phyloP scores from a whole-genome alignment of 2,113 vertebrate genomes.

The Hyla sarda region DNA sequence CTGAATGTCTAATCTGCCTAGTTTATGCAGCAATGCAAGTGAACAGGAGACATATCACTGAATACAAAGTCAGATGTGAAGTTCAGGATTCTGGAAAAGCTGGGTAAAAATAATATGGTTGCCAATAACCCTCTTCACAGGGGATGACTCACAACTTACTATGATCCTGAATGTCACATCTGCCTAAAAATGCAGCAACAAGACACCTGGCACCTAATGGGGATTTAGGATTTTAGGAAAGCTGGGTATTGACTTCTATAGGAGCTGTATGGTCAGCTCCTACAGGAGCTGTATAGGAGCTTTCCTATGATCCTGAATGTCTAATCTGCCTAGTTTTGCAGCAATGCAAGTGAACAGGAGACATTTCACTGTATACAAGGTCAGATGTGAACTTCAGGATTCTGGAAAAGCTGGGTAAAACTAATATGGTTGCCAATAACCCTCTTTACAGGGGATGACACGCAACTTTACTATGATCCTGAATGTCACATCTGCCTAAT shows the following conservation, averaged over 20 bases:
- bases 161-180: not conserved
- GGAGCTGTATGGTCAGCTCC: no score
- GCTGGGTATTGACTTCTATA: no score
- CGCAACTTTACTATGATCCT: no score
- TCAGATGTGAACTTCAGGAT: not conserved
- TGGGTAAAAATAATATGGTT: not conserved
- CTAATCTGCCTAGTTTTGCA: not conserved
- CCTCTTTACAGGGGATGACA: no score
- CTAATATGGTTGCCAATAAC: no score
- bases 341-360: not conserved
- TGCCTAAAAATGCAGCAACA: not conserved
- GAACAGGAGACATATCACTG: not conserved
- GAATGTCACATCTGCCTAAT: no score
- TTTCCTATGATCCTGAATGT: no score
- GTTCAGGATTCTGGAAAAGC: not conserved
- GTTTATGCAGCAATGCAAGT: not conserved
- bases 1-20: not conserved
- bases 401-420: not conserved
- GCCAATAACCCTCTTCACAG: no score
- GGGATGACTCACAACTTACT: no score
- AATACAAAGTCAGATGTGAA: not conserved
- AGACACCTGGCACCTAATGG: no score
- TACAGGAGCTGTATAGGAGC: no score
- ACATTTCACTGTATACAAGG: not conserved
- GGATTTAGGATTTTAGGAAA: no score